A percentile compares a stretch with the other conserved stretches of the same genome.
phyloP scores from a whole-genome alignment of 2,797 vertebrate species.

The Mycteria americana region DNA sequence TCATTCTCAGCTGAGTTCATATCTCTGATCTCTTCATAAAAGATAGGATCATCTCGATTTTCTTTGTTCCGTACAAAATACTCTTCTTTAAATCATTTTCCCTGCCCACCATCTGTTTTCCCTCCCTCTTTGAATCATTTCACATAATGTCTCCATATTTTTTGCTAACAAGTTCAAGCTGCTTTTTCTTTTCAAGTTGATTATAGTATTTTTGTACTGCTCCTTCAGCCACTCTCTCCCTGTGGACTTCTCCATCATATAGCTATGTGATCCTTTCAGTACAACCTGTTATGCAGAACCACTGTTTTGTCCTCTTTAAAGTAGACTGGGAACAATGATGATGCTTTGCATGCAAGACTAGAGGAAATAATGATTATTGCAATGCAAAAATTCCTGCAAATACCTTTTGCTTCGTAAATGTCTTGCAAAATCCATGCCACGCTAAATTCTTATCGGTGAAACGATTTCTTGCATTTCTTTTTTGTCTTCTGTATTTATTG shows the following conservation, averaged over 20 bases:
- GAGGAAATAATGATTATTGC: background rate
- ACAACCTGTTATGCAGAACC: background rate
- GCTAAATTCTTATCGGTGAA: background rate
- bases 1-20: background rate
- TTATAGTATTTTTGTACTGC: background rate
- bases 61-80: constrained; percentile 9
- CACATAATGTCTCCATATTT: background rate
- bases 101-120: background rate
- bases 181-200: background rate
- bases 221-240: background rate
- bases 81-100: background rate
- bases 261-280: background rate
- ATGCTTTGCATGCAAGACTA: background rate
- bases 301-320: background rate
- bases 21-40: background rate
- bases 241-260: background rate
- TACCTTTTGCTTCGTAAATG: background rate
- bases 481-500: background rate
- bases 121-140: background rate
- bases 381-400: background rate
- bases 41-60: background rate
- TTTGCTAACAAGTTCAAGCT: constrained; percentile 2
- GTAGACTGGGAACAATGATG: background rate
- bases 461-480: background rate
- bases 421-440: background rate